Evolutionary conservation across 2,888 invertebrate species (phyloP).

Genomic region (Ormyrus pomaceus): DNA sequence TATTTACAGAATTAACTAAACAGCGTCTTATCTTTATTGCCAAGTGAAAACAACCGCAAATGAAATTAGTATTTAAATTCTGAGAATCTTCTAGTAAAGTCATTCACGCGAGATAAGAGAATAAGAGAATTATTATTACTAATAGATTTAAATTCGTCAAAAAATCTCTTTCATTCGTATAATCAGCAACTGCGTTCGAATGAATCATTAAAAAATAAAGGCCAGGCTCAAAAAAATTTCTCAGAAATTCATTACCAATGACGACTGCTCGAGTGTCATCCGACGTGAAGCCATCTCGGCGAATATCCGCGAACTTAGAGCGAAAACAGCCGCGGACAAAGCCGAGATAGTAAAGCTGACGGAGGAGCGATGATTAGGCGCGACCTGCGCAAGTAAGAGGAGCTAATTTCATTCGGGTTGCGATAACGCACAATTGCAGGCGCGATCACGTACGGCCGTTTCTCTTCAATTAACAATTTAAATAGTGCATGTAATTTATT

Average conservation of each 20-base stretch:
- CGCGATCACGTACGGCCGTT: neutral
- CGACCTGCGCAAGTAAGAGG: neutral
- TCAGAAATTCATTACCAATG: no score
- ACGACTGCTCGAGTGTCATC: neutral
- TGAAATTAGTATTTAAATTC: neutral
- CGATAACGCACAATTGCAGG: neutral
- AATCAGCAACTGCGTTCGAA: no score
- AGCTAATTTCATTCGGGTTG: neutral
- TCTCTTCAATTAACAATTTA: conserved; percentile 9
- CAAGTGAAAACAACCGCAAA: neutral
- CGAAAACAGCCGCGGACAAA: neutral
- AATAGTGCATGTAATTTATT: conserved; percentile 3
- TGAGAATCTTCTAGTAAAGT: neutral
- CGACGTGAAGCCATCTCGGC: neutral
- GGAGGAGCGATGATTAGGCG: neutral
- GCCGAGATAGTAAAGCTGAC: neutral
- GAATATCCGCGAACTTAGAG: neutral
- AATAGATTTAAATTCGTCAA: no score
- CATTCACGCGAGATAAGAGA: conserved; percentile 6
- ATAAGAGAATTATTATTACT: neutral
- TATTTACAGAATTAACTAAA: neutral
- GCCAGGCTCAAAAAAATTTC: no score
- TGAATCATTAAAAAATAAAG: no score
- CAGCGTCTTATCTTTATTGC: neutral
- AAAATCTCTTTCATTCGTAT: no score